Base-by-base conservation (phyloP, 2,113 vertebrate species). In the Tupaia chinensis region DNA sequence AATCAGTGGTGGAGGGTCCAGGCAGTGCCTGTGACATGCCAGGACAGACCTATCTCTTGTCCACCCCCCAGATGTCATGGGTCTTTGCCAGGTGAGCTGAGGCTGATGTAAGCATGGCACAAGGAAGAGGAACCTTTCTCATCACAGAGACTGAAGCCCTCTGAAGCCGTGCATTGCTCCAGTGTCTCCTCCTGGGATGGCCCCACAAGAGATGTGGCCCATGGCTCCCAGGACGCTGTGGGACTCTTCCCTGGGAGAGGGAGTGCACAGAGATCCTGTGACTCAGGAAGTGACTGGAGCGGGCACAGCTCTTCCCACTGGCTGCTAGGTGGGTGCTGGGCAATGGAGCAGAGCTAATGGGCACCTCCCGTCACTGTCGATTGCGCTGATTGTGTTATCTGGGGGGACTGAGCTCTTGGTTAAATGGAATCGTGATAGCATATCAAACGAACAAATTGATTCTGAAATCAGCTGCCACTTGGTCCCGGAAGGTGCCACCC, bases 401-500 rank as follows among this genome's bases (percentile, higher is more conserved):
- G 84, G 93, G 93, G 86, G 91, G 53, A 95, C 95, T 7, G 85
- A 97, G 84, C 95, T 94, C 96, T 97, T 78, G 95, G 97, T 96
- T 98, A 98, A 98, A 95, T 98, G 97, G 94, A 87, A 97, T 95
- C 0, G 53, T 97, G 97, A 97, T 94, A 97, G 89, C 95, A 90
- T 96, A 97, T 96, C 97, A 98, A 96, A 93, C 16, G 53, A 96
- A 90, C 95, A 97, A 97, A 97, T 95, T 97, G 96, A 98, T 97
- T 97, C 93, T 54, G 25, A 92, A 97, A 96, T 98, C 96, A 94
- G 89, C 92, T 93, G 96, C 95, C 69, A 79, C 95, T 93, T 87
- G 94, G 93, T 96, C 95, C 91, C 63, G 6, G 84, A 66, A 34
- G 94, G 92, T 74, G 87, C 89, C 92, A 93, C 96, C 97, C 93